Base-by-base conservation (phyloP, 1,140 invertebrate genomes). In the Melipona quadrifasciata region DNA sequence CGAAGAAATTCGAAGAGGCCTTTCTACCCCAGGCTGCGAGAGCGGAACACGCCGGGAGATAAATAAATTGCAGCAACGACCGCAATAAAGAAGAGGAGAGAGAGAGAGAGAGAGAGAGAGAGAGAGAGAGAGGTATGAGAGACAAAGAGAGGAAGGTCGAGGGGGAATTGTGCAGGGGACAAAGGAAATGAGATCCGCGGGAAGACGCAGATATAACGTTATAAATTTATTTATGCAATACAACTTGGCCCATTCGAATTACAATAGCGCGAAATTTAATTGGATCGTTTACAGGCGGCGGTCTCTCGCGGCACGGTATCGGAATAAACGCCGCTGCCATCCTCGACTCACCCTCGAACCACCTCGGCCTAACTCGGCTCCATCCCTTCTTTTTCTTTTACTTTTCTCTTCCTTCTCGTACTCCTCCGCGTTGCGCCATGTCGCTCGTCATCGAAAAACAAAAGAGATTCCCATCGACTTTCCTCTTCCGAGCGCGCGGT, bases 201-300 rank as follows among this genome's bases (percentile, higher is more conserved):
- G 86, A 86, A 88, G 84, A 79, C 84, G 77, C 58, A 87, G 86
- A 90, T 85, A 86, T 79, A 88, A 90, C 85, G 84, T 90, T 90
- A 90, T 90, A 89, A 90, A 90, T 90, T 90, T 89, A 90, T 90
- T 90, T 89, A 90, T 90, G 88, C 89, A 86, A 90, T 88, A 88
- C 80, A 90, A 90, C 86, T 90, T 83, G 83, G 88, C 86, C 86
- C 89, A 87, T 90, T 90, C 88, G 88, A 81, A 89, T 89, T 86
- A 90, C 88, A 90, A 90, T 85, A 89, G 86, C 84, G 88, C 88
- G 89, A 90, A 90, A 90, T 90, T 90, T 90, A 90, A 90, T 90
- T 90, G 89, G 89, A 86, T 90, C 89, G 88, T 90, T 90, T 88
- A 85, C 86, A 86, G 71, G 80, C 88, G 55, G 70, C 77, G 82